Conservation (phyloP, 2,113 vertebrate species). For the Delphinapterus leucas region DNA sequence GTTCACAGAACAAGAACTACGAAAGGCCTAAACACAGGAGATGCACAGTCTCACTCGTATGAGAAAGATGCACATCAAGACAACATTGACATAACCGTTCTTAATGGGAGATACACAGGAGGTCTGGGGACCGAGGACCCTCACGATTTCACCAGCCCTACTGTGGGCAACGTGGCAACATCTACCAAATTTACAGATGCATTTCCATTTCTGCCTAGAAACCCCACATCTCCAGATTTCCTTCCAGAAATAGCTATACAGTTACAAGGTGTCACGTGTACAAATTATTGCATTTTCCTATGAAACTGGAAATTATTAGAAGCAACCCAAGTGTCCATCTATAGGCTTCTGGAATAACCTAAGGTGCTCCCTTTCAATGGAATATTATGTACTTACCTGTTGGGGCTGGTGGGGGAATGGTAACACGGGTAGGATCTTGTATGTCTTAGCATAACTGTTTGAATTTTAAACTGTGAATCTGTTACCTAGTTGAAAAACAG, state of each 20-base stretch:
- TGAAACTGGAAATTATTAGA: not conserved
- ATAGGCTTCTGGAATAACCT: not conserved
- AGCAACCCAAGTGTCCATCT: not conserved
- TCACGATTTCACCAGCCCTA: too few relatives aligned
- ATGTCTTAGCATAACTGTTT: not conserved
- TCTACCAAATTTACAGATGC: not conserved
- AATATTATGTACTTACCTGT: not conserved
- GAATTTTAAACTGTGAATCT: not conserved
- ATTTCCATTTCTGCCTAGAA: not conserved
- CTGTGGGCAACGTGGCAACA: accelerated
- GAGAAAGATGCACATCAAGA: not conserved
- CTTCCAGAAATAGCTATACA: not conserved
- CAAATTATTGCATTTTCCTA: not conserved
- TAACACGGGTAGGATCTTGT: not conserved
- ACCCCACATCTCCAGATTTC: not conserved
- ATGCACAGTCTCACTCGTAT: not conserved
- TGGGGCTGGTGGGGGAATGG: not conserved
- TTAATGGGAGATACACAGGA: not conserved
- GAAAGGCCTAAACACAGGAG: not conserved
- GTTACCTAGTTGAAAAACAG: not conserved
- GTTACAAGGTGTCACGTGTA: not conserved
- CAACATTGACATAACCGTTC: too few relatives aligned
- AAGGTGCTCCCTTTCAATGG: not conserved
- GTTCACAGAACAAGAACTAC: not conserved
- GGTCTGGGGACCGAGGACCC: not conserved